Evolutionary conservation across 2,113 vertebrate genomes (phyloP), one percentile per base, ranked within the genome.

Genomic region (Etheostoma spectabile): DNA sequence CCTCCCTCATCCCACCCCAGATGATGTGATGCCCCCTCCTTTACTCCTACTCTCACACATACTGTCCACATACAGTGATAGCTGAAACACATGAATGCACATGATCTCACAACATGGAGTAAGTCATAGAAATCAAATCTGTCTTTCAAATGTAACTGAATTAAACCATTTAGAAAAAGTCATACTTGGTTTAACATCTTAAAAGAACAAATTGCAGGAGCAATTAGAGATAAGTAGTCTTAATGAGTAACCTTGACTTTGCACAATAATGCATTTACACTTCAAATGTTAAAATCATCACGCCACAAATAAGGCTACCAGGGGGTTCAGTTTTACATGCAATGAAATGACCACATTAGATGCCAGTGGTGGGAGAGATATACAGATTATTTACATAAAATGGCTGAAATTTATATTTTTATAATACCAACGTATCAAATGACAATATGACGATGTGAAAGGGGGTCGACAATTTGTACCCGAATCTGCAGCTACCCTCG

Each of bases 21-120:
- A 62, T 74, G 72, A 83, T 48, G 63, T 19, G 21, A 74, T 60
- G 21, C 12, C 22, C 14, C 59, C 59, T 64, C 35, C 46, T 80
- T 76, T 30, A 18, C 62, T 45, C 56, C 45, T 53, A 61, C 38
- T 69, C 24, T 68, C 33, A 24, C 62, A 63, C 52, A 74, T 24
- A 38, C 21, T 78, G 16, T 42, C 45, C 42, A 21, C 67, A n/a
- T 68, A 27, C 18, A 69, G 24, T 21, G 18, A 52, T 5, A 13
- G 14, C 19, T 42, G 11, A 45, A n/a, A 51, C 18, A 42, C 7
- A 19, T 38, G 19, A 6, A 68, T 18, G 13, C 8, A n/a, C 5
- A 15, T 42, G 14, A 59, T 64, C 46, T 62, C 46, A 49, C 42
- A 49, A 45, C 16, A 55, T 21, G 6, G 30, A 63, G 15, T 19